phyloP scores from a whole-genome alignment of 1,140 invertebrate genomes.

The Camponotus floridanus region DNA sequence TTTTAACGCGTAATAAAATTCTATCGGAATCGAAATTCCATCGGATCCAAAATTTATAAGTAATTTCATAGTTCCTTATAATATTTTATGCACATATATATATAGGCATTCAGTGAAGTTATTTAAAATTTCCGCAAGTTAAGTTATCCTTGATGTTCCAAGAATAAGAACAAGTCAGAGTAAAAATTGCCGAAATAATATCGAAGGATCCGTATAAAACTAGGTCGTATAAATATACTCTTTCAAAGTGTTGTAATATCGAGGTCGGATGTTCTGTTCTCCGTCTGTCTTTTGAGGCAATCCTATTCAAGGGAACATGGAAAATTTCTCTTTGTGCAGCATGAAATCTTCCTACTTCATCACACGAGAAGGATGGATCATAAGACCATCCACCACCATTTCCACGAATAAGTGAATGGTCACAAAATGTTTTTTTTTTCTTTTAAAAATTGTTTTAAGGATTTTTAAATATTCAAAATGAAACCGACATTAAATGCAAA shows the following conservation, averaged over 20 bases:
- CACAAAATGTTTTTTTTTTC: slow-evolving; percentile 1
- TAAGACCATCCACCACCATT: slow-evolving; percentile 30
- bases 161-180: not conserved
- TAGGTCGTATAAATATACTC: slow-evolving; percentile 60
- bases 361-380: slow-evolving; percentile 46
- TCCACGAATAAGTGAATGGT: not conserved
- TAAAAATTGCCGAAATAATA: slow-evolving; percentile 28
- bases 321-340: slow-evolving; percentile 39
- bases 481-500: not conserved
- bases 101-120: not conserved
- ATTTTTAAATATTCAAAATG: not conserved
- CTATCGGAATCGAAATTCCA: not conserved
- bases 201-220: not conserved
- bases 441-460: slow-evolving; percentile 27
- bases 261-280: slow-evolving; percentile 57
- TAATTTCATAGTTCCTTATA: not conserved
- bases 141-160: not conserved
- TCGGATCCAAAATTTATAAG: not conserved
- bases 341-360: slow-evolving; percentile 61
- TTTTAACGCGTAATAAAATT: not conserved
- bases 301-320: slow-evolving; percentile 49
- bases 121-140: slow-evolving; percentile 5
- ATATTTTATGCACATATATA: not conserved
- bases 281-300: slow-evolving; percentile 48
- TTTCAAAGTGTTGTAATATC: slow-evolving; percentile 61